Base-by-base conservation (phyloP, 35 echinoderm and acorn worm species). In the Patiria miniata region DNA sequence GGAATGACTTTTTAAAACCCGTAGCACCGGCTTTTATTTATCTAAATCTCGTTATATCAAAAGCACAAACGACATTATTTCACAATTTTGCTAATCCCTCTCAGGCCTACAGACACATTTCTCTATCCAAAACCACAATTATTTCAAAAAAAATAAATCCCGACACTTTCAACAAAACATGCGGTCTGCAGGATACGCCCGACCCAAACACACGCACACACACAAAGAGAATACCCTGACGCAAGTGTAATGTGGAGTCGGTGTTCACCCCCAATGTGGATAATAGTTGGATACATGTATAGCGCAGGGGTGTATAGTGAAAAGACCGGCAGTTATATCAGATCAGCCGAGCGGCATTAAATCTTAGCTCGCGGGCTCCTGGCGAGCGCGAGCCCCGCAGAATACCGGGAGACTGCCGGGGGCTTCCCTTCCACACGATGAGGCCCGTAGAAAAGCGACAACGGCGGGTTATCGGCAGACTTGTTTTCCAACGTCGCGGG, bases 271-370 rank as follows among this genome's bases (percentile, higher is more conserved):
- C 18, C 28, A 29, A 29, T 69, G 28, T 26, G 9, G 61, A 69
- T 29, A 26, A 69, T 47, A 29, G 61, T 69, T 69, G 19, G 61
- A 69, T n/a, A n/a, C n/a, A n/a, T n/a, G n/a, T n/a, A n/a, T 23
- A 23, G 61, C 34, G 23, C 19, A 34, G 34, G 26, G 61, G 28
- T 21, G 1, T 22, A 69, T 2, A 47, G 12, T 4, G 12, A 69
- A 69, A 69, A 12, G 28, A 69, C 19, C 61, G 18, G 61, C 61
- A 69, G 22, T 69, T 69, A 34, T 69, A 69, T 32, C 23, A 69
- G 34, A 69, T 69, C 61, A 69, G 61, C 26, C 61, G 61, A 22
- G 61, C 61, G 61, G 26, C 61, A 69, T 17, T 69, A 69, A 69
- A 69, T 29, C 61, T 32, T 69, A 29, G 19, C 61, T 23, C 15